Conservation (phyloP, 1,140 invertebrate species). For the Anoplolepis gracilipes region DNA sequence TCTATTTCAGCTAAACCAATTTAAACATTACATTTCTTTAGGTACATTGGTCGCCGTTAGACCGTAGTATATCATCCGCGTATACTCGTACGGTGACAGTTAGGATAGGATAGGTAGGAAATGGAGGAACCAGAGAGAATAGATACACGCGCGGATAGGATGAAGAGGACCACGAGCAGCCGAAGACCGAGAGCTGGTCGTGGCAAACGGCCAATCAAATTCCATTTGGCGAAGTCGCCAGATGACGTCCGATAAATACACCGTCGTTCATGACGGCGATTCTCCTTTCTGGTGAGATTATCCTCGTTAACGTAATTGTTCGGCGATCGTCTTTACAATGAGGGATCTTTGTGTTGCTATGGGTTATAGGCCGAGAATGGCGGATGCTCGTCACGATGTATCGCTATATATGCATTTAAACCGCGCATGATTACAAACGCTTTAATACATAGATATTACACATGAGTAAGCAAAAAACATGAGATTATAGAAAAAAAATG, state of each 20-base stretch:
- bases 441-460: not conserved
- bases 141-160: conserved; percentile 49
- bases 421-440: conserved; percentile 24
- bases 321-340: conserved; percentile 53
- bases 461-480: not conserved
- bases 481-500: not conserved
- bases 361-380: conserved; percentile 47
- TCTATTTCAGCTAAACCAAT: conserved; percentile 9
- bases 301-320: conserved; percentile 63
- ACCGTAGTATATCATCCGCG: conserved; percentile 47
- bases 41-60: conserved; percentile 35
- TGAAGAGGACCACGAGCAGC: conserved; percentile 41
- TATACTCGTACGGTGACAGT: conserved; percentile 41
- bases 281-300: conserved; percentile 58
- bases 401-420: conserved; percentile 15
- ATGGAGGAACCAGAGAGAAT: conserved; percentile 71
- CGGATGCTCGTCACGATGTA: conserved; percentile 46
- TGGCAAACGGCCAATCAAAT: conserved; percentile 80
- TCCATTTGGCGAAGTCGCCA: conserved; percentile 68
- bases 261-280: conserved; percentile 55
- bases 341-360: conserved; percentile 29
- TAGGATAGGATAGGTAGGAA: conserved; percentile 62
- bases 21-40: conserved; percentile 54
- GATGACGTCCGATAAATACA: conserved; percentile 72
- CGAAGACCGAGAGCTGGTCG: conserved; percentile 62